Base-by-base conservation (phyloP, 2,888 invertebrate species). In the Boloria selene region DNA sequence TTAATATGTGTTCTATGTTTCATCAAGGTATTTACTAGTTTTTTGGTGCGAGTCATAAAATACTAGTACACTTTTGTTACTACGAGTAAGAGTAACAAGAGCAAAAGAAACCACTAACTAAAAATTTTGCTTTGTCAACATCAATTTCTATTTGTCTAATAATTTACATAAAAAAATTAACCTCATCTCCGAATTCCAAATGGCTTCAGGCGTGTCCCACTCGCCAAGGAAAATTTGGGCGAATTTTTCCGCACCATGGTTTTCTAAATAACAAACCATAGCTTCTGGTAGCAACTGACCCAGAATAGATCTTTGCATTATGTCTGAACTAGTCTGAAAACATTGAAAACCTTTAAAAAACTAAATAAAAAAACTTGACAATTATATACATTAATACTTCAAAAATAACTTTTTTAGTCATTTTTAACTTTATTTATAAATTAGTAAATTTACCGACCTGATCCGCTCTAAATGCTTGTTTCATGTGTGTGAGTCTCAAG, bases 151-250 rank as follows among this genome's bases (percentile, higher is more conserved):
- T 38, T 10, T 31, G 31, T 31, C 7, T 10, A 38, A 2, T 3
- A 7, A 38, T 38, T 38, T 38, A 38, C 3, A 2, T 38, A 10
- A 38, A 38, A 38, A 38, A 38, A 38, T 10, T 38, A 38, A 95
- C 96, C 97, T 95, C 99, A 99, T 99, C 89, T 98, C 98, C 0
- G 96, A 95, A 84, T 97, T 99, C 99, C 99, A 99, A 73, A 99
- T 99, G 0, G 98, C 99, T 90, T 99, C 99, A 0, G 99, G 99
- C 7, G 99, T 99, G 87, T 99, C 99, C 92, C 97, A 99, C 90
- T 99, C 99, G 0, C 99, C 99, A 17, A 99, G 93, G 88, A 97
- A 98, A 77, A 98, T 98, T 90, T 99, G 98, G 0, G 99, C 98
- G 88, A 99, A 99, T 84, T 98, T 98, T 72, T 99, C 99, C 0